These are phyloP conservation scores for Therioaphis trifolii DNA, from an alignment of 2,888 invertebrate genomes.

Conservation along the genomic window DNA sequence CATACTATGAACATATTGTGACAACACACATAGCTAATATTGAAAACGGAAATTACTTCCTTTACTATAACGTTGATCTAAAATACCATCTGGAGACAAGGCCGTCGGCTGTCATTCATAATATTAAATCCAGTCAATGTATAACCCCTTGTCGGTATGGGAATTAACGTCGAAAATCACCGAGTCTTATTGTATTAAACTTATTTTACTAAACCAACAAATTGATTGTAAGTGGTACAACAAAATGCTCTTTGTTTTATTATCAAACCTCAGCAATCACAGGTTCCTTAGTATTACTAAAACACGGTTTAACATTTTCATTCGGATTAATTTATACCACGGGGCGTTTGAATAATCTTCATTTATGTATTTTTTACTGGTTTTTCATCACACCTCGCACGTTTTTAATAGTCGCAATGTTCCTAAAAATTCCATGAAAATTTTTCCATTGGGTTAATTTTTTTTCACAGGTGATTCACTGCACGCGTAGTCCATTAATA, in stretches of 20 bases:
- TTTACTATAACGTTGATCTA: neutral
- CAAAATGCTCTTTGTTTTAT: conserved; percentile 25
- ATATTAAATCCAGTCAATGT: neutral
- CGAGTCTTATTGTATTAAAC: too few species aligned
- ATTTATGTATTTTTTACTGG: neutral
- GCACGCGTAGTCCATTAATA: too few species aligned
- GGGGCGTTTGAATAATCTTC: neutral
- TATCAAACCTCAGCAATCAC: neutral
- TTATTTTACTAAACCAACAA: conserved; percentile 24
- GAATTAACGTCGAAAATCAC: neutral
- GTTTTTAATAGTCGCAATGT: neutral
- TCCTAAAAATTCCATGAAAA: too few species aligned
- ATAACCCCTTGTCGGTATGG: neutral
- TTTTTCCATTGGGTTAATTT: too few species aligned
- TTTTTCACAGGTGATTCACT: too few species aligned
- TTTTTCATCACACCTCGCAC: neutral
- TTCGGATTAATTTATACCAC: neutral
- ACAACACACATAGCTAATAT: neutral
- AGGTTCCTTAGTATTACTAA: neutral
- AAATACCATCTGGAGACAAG: neutral
- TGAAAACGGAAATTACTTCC: conserved; percentile 20
- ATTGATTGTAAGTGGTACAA: conserved; percentile 41
- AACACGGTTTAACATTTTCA: conserved; percentile 1
- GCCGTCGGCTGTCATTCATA: neutral
- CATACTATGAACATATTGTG: too few species aligned